These are phyloP conservation scores for Steinernema carpocapsae DNA, from an alignment of 2,888 invertebrate genomes.

Conservation along the genomic window DNA sequence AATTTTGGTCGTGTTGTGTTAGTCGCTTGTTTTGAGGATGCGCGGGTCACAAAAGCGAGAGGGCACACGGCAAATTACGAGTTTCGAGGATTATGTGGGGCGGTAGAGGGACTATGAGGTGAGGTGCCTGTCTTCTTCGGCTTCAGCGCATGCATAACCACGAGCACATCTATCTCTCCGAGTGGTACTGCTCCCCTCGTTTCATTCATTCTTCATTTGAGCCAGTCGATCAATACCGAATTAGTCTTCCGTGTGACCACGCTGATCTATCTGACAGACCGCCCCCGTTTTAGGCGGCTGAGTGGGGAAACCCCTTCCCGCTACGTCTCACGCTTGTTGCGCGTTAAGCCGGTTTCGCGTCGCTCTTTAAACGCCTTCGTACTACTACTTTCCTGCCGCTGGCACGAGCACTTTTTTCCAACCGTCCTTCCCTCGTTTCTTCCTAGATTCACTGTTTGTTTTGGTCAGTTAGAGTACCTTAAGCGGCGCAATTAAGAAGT, in stretches of 20 bases:
- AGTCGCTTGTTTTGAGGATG: neutral
- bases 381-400: too few relatives aligned
- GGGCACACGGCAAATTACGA: neutral
- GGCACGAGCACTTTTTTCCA: too few relatives aligned
- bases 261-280: neutral
- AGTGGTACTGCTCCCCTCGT: neutral
- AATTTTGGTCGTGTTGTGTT: neutral
- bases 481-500: slow-evolving; percentile 9
- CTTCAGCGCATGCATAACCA: neutral
- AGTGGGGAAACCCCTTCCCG: neutral
- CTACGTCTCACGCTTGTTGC: slow-evolving; percentile 11
- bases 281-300: neutral
- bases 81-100: slow-evolving; percentile 6
- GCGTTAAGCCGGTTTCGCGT: neutral
- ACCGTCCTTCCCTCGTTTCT: neutral
- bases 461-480: neutral
- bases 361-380: too few relatives aligned
- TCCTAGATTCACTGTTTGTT: neutral
- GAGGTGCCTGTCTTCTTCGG: neutral
- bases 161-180: neutral
- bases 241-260: neutral
- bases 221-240: slow-evolving; percentile 24
- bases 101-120: too few relatives aligned
- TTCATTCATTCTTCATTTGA: neutral
- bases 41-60: too few relatives aligned